Evolutionary conservation across 2,888 invertebrate genomes (phyloP).

Genomic region (Margaritifera margaritifera): DNA sequence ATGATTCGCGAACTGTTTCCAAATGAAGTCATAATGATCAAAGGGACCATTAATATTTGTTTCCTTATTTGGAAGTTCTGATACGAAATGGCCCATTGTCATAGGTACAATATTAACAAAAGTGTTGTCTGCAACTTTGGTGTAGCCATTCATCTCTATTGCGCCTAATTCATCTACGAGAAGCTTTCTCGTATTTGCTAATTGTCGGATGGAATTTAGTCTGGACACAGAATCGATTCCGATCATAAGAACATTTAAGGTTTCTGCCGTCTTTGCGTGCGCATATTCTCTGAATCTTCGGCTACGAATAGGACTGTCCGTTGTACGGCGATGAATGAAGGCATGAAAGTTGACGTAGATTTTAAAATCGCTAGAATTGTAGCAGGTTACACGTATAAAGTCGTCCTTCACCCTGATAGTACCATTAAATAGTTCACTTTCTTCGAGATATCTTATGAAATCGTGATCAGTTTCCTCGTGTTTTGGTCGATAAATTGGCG

Average conservation of each 20-base stretch:
- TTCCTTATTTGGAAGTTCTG: constrained; percentile 49
- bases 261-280: constrained; percentile 42
- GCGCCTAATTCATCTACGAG: constrained; percentile 79
- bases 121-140: constrained; percentile 94
- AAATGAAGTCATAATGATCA: constrained; percentile 81
- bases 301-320: constrained; percentile 29
- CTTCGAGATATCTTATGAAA: constrained; percentile 30
- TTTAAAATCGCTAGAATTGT: constrained; percentile 44
- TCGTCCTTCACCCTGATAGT: constrained; percentile 46
- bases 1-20: constrained; percentile 85
- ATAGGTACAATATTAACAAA: constrained; percentile 87
- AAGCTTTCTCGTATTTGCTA: constrained; percentile 80
- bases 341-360: constrained; percentile 66
- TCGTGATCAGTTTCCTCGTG: constrained; percentile 36
- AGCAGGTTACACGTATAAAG: constrained; percentile 64
- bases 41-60: constrained; percentile 35
- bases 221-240: constrained; percentile 94
- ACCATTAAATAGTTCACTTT: constrained; percentile 31
- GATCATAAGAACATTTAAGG: constrained; percentile 83
- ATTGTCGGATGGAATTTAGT: constrained; percentile 86
- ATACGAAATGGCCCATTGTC: constrained; percentile 73
- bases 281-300: constrained; percentile 26
- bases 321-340: constrained; percentile 51
- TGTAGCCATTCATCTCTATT: constrained; percentile 88
- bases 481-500: constrained; percentile 50